These are phyloP conservation scores for Cyanoderma ruficeps DNA, from an alignment of 2,113 vertebrate species.

Conservation along the genomic window DNA sequence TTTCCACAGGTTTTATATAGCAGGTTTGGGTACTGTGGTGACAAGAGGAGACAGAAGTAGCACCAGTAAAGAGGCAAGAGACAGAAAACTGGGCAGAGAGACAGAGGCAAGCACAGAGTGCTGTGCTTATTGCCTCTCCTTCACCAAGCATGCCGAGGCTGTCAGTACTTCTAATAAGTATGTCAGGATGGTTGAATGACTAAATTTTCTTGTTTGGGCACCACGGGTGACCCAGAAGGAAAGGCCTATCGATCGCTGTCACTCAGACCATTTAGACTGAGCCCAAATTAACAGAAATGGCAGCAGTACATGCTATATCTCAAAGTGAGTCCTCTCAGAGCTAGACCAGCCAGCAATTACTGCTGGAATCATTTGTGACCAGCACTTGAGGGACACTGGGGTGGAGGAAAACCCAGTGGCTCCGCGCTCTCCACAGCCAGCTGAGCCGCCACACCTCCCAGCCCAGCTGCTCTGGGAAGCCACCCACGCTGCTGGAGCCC, in stretches of 20 bases:
- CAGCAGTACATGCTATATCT: not conserved
- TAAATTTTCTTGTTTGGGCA: not conserved
- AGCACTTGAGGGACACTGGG: rapidly evolving
- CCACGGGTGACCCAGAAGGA: not conserved
- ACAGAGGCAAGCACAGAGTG: rapidly evolving
- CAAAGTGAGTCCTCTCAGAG: rapidly evolving
- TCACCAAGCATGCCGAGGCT: rapidly evolving
- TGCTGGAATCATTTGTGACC: not conserved
- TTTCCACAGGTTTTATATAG: not conserved
- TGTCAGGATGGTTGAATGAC: not conserved
- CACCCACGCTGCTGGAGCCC: not conserved
- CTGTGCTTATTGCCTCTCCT: not conserved
- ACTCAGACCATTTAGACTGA: not conserved
- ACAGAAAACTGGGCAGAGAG: not conserved
- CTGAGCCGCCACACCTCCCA: not conserved
- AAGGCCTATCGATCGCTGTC: rapidly evolving
- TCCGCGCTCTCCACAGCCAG: rapidly evolving
- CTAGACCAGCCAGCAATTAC: not conserved
- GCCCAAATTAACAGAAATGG: not conserved
- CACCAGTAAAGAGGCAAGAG: not conserved
- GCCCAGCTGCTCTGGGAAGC: not conserved
- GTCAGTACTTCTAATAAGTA: not conserved
- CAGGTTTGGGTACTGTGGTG: not conserved
- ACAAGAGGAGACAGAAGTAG: not conserved
- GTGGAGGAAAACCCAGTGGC: not conserved